Evolutionary conservation across 1,140 invertebrate genomes (phyloP), one percentile per base, ranked within the genome.

Genomic region (Bursaphelenchus mucronatus): DNA sequence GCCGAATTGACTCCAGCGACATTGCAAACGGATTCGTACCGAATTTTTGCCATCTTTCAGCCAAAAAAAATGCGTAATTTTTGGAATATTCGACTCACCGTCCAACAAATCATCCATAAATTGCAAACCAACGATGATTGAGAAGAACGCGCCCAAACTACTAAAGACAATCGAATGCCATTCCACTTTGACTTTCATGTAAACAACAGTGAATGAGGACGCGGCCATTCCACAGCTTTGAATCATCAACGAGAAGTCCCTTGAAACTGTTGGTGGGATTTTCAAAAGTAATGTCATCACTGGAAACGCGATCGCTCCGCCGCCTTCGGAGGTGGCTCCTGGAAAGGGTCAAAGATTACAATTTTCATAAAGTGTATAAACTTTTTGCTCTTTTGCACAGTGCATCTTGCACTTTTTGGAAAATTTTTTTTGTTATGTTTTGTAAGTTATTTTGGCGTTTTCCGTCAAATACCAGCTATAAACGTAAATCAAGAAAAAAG

Each of bases 221-320:
- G 70, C 59, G 0, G 75, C 68, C 77, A 79, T 79, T 50, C 76
- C 73, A 55, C 67, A 65, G 9, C 66, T 65, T 61, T 79, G 77
- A 41, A 79, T 78, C 75, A 80, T 76, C 39, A 79, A 46, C 9
- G 68, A 69, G 62, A 79, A 80, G 55, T 79, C 77, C 19, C 77
- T 58, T 11, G 77, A 77, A 10, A 71, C 66, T n/a, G 46, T 61
- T 21, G 77, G 69, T 30, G 61, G 30, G 19, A 79, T 66, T 8
- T 76, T 46, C 19, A 79, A 63, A 15, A 68, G 67, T 30, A 79
- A 64, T 2, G 77, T 79, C 75, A 79, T 78, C 8, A 79, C 77
- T 10, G 78, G 78, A 62, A 80, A 78, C 17, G 75, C 73, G 3
- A 78, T 58, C 13, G 61, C 53, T 11, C 61, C 61, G n/a, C 61